These are phyloP conservation scores for Anabas testudineus DNA, from an alignment of 2,797 vertebrate genomes.

Conservation along the genomic window DNA sequence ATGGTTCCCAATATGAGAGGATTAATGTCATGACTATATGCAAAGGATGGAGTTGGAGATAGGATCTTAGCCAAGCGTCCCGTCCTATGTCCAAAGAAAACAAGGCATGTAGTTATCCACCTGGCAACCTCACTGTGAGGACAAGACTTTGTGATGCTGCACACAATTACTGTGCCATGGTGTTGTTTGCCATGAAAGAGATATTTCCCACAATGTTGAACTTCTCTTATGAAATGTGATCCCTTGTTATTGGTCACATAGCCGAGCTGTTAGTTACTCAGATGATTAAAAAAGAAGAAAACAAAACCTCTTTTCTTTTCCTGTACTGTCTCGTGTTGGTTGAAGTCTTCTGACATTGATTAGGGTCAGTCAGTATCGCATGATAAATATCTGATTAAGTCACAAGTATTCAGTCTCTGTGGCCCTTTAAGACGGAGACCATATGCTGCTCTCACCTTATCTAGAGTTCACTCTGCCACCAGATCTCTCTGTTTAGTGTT, in stretches of 20 bases:
- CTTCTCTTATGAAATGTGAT: background rate
- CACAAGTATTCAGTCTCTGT: slow-evolving; percentile 28
- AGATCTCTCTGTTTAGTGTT: slow-evolving; percentile 52
- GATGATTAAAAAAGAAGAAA: background rate
- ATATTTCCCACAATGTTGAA: background rate
- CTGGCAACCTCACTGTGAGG: background rate
- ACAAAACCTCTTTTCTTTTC: too few relatives aligned
- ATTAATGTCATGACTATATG: background rate
- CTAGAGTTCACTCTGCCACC: slow-evolving; percentile 10
- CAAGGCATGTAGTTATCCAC: background rate
- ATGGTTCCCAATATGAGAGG: background rate
- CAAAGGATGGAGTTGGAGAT: background rate
- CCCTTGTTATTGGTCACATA: background rate
- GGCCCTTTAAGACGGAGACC: slow-evolving; percentile 33
- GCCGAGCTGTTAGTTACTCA: background rate
- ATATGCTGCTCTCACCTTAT: slow-evolving; percentile 28
- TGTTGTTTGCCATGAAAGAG: background rate
- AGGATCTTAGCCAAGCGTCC: background rate
- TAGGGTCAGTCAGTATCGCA: slow-evolving; percentile 57
- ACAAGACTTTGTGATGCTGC: background rate
- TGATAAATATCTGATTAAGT: slow-evolving; percentile 63
- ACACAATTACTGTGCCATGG: background rate
- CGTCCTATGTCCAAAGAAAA: too few relatives aligned
- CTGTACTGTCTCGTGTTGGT: slow-evolving; percentile 5
- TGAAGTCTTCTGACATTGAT: slow-evolving; percentile 66